Evolutionary conservation across 2,113 vertebrate genomes (phyloP), one percentile per base, ranked within the genome.

Genomic region (Paralichthys olivaceus): DNA sequence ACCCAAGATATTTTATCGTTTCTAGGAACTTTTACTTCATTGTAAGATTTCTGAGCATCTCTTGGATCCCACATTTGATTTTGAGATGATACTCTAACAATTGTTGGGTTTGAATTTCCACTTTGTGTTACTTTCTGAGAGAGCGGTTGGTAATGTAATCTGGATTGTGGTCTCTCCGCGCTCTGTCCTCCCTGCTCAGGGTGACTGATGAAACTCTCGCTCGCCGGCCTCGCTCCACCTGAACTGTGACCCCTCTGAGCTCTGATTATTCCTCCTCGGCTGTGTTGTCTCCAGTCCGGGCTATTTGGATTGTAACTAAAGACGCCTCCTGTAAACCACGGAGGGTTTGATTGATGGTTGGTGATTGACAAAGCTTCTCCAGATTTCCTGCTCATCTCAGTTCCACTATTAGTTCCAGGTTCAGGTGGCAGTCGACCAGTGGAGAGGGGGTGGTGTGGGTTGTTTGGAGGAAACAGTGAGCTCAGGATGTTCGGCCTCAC

Each of bases 321-420:
- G 17, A 20, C 17, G 45, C 17, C 45, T 19, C 45, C n/a, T 4
- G 17, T 56, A 15, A 74, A 32, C 53, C 0, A 15, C 0, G 4
- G 1, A 40, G 57, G 55, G 26, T 57, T 80, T 61, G 76, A 53
- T 0, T 37, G 84, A 55, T 6, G 63, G 64, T 76, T 7, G 69
- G 25, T 59, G 32, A 78, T 43, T 63, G 37, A 63, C 0, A 0
- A 19, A 0, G 5, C 4, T 1, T 28, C 17, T 55, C 19, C 19
- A 11, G 55, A 11, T 23, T 51, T 56, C 22, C 40, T 0, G 1
- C 17, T 25, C 0, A 0, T 65, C 22, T 49, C 51, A 17, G 29
- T 72, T 72, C 67, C 66, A 19, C 15, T 5, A n/a, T 37, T 7
- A 40, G 51, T 25, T 63, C 47, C 64, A 12, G 56, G 40, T 65